A percentile compares a stretch with the other conserved stretches of the same genome.
Conservation (phyloP, 23 tunicate genomes). For the Ciona savignyi region DNA sequence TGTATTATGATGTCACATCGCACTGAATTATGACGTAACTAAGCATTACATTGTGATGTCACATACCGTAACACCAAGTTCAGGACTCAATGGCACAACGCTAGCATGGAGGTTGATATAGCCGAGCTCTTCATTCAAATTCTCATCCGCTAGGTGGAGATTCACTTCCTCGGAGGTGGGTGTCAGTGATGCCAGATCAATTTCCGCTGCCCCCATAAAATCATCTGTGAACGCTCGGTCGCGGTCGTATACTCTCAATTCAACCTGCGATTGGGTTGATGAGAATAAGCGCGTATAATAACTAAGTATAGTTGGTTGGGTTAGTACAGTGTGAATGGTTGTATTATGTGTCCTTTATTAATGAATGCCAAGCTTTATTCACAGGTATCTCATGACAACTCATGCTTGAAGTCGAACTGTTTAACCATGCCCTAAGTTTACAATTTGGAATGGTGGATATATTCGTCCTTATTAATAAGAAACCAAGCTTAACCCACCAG, state of each 20-base stretch:
- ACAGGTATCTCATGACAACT: neutral
- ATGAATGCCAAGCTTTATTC: too few species aligned
- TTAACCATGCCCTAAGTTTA: too few species aligned
- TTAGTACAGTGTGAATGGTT: too few species aligned
- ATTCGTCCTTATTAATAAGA: too few species aligned
- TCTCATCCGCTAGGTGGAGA: constrained; percentile 25
- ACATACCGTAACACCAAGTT: neutral
- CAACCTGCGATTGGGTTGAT: too few species aligned
- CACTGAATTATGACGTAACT: neutral
- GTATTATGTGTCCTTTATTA: too few species aligned
- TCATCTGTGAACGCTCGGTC: constrained; percentile 53
- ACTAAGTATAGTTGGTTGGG: too few species aligned
- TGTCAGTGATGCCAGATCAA: constrained; percentile 17
- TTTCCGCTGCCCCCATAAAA: constrained; percentile 40
- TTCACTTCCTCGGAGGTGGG: constrained; percentile 16
- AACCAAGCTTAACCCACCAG: too few species aligned
- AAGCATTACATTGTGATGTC: neutral
- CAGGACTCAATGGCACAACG: neutral
- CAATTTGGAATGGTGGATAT: too few species aligned
- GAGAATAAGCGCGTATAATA: too few species aligned
- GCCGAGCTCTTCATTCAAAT: constrained; percentile 52
- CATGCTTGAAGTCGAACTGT: too few species aligned
- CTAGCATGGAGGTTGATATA: constrained; percentile 23
- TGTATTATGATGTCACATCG: neutral
- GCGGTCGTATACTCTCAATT: constrained; percentile 28